Evolutionary conservation across 2,888 invertebrate genomes (phyloP).

Genomic region (Piscicola geometra): DNA sequence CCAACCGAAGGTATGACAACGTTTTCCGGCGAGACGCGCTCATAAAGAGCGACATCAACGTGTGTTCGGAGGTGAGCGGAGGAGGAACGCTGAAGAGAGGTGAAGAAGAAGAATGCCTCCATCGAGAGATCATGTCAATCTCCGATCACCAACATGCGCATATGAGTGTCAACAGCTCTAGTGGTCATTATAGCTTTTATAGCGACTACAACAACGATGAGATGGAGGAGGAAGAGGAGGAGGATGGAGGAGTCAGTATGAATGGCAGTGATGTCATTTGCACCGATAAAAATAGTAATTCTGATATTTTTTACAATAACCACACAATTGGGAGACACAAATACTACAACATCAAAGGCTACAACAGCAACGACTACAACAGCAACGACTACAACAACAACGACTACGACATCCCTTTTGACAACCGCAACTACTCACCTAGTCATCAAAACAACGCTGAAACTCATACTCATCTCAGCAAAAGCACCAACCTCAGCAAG

Average conservation of each 20-base stretch:
- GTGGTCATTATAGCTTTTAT: not conserved
- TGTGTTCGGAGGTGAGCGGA: no score
- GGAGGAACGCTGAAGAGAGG: no score
- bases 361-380: slow-evolving; percentile 3
- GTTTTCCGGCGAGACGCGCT: not conserved
- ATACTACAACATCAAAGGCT: not conserved
- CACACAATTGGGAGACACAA: not conserved
- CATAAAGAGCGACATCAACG: no score
- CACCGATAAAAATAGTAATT: not conserved
- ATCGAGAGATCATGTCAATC: no score
- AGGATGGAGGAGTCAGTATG: no score
- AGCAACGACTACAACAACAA: not conserved
- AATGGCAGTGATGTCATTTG: no score
- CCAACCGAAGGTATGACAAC: not conserved
- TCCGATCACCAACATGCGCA: not conserved
- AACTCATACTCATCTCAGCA: no score
- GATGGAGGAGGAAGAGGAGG: not conserved
- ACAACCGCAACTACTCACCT: not conserved
- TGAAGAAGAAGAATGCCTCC: no score
- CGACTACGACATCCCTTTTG: not conserved
- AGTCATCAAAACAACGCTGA: no score
- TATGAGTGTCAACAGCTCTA: not conserved
- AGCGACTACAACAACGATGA: not conserved
- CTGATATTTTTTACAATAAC: not conserved
- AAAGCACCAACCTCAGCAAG: no score